A percentile compares a stretch with the other conserved stretches of the same genome.
phyloP scores from a whole-genome alignment of 2,888 invertebrate species.

The Aleiodes testaceus region DNA sequence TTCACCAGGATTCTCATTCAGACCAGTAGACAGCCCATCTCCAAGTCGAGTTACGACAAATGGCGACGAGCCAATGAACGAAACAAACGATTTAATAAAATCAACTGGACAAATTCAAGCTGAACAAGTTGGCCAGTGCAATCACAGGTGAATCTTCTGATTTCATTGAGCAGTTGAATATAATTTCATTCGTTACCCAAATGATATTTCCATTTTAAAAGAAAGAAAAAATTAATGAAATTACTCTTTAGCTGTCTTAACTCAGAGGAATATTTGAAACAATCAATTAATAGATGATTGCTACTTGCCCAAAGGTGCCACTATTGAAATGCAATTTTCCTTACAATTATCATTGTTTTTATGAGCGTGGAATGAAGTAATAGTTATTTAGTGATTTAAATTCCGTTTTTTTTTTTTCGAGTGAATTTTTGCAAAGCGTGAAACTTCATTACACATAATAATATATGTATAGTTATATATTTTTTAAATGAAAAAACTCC shows the following conservation, averaged over 20 bases:
- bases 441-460: constrained; percentile 40
- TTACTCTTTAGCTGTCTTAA: constrained; percentile 40
- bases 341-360: constrained; percentile 36
- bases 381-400: constrained; percentile 1
- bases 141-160: constrained; percentile 62
- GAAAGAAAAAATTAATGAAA: constrained; percentile 35
- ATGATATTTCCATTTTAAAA: constrained; percentile 42
- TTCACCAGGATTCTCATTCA: constrained; percentile 77
- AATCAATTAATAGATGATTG: constrained; percentile 47
- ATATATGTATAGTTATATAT: constrained; percentile 44
- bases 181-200: constrained; percentile 47
- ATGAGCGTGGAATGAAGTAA: constrained; percentile 34
- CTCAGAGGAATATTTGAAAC: constrained; percentile 33
- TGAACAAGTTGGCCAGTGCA: constrained; percentile 60
- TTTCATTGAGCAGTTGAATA: constrained; percentile 7
- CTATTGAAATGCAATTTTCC: constrained; percentile 50
- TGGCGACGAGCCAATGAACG: constrained; percentile 70
- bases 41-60: constrained; percentile 71
- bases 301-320: constrained; percentile 54
- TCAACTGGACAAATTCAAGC: constrained; percentile 56
- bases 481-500: constrained; percentile 42
- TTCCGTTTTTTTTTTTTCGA: constrained; percentile 26
- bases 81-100: constrained; percentile 60
- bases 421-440: constrained; percentile 28
- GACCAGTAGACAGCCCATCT: constrained; percentile 76